phyloP scores from a whole-genome alignment of 2,888 invertebrate species.

The Zhuqinia jingwanae region DNA sequence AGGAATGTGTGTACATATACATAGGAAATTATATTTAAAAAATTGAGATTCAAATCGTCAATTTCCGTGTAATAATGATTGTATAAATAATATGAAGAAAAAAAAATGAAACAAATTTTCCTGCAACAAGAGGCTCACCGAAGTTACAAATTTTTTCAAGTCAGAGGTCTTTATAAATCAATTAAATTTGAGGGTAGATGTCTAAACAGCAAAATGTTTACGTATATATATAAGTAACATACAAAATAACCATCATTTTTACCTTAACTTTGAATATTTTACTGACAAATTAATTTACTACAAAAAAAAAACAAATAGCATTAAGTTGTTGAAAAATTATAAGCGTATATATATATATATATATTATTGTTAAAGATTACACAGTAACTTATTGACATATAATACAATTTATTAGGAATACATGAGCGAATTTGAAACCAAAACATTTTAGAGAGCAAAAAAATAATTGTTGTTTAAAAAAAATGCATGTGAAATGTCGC shows the following conservation, averaged over 20 bases:
- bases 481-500: too few species aligned
- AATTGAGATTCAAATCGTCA: conserved; percentile 38
- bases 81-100: conserved; percentile 22
- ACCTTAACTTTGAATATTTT: not conserved
- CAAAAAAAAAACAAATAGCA: not conserved
- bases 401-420: too few species aligned
- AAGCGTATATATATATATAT: not conserved
- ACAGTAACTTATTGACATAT: too few species aligned
- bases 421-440: not conserved
- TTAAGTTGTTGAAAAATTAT: not conserved
- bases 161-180: conserved; percentile 63
- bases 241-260: not conserved
- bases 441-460: too few species aligned
- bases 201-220: not conserved
- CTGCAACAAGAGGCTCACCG: conserved; percentile 78
- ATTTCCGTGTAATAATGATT: conserved; percentile 32
- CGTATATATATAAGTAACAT: not conserved
- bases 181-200: conserved; percentile 41
- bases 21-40: conserved; percentile 35
- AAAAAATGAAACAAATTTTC: conserved; percentile 72
- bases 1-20: not conserved
- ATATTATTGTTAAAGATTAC: not conserved
- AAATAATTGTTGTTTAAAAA: too few species aligned
- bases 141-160: conserved; percentile 77
- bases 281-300: conserved; percentile 23